Evolutionary conservation across 2,888 invertebrate genomes (phyloP).

Genomic region (Drosophila percnosoma): DNA sequence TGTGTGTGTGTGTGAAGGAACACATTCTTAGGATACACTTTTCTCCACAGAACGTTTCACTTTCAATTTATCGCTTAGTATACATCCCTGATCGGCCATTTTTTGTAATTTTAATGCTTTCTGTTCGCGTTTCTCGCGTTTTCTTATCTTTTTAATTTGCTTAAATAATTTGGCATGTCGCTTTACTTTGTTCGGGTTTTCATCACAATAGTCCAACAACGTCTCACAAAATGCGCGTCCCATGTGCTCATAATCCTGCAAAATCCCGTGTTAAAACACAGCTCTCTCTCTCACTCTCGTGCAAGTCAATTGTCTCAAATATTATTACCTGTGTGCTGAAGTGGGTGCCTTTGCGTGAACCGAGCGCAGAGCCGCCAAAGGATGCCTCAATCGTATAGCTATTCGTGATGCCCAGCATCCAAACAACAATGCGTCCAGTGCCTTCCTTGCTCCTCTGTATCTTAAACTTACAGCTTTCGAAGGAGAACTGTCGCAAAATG

Average conservation of each 20-base stretch:
- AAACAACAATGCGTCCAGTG: conserved; percentile 96
- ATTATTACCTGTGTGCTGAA: conserved; percentile 88
- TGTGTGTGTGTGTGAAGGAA: conserved; percentile 2
- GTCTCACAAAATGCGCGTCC: conserved; percentile 97
- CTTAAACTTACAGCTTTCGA: conserved; percentile 96
- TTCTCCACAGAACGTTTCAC: conserved; percentile 82
- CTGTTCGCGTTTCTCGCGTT: conserved; percentile 84
- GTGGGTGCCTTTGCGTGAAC: conserved; percentile 92
- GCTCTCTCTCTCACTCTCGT: background rate
- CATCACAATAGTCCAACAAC: conserved; percentile 94
- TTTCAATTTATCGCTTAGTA: conserved; percentile 82
- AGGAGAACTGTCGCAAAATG: conserved; percentile 89
- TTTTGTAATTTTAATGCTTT: conserved; percentile 85
- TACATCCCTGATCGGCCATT: conserved; percentile 85
- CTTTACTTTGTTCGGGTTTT: conserved; percentile 91
- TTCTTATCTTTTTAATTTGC: conserved; percentile 84
- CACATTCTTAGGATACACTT: conserved; percentile 81
- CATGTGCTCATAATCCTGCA: conserved; percentile 91
- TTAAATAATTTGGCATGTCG: conserved; percentile 83
- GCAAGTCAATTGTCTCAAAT: background rate
- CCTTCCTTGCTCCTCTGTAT: conserved; percentile 97
- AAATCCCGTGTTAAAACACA: background rate
- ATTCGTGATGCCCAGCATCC: conserved; percentile 97
- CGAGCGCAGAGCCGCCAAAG: conserved; percentile 94
- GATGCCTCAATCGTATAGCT: conserved; percentile 98